Percentiles rank a stretch among this genome's conserved stretches.
These are phyloP conservation scores for Brachycybe producta DNA, from an alignment of 2,888 invertebrate genomes.

Conservation along the genomic window DNA sequence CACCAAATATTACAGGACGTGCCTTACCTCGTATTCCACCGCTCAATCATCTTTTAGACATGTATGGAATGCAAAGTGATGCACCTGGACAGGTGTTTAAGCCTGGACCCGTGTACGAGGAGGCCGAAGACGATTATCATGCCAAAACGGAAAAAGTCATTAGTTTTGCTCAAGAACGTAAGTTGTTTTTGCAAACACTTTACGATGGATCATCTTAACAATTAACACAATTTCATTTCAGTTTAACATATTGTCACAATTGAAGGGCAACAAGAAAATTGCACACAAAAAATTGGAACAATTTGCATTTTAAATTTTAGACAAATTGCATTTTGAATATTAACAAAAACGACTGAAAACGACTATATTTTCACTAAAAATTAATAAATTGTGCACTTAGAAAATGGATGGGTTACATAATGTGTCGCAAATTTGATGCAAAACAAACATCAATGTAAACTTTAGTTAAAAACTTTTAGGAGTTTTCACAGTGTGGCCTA, in stretches of 20 bases:
- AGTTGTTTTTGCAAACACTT: constrained; percentile 22
- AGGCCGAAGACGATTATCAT: constrained; percentile 52
- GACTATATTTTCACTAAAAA: no score
- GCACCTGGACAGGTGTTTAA: constrained; percentile 29
- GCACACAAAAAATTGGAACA: not conserved
- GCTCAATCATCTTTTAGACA: constrained; percentile 35
- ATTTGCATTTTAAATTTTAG: not conserved
- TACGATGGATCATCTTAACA: no score
- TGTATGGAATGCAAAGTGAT: constrained; percentile 40
- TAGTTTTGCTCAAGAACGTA: constrained; percentile 49
- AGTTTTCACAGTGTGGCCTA: no score
- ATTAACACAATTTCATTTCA: not conserved
- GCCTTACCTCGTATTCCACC: constrained; percentile 44
- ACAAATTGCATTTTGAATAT: not conserved
- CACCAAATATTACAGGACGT: constrained; percentile 49
- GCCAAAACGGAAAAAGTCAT: constrained; percentile 53
- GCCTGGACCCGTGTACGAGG: constrained; percentile 39
- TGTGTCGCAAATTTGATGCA: no score
- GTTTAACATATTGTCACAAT: constrained; percentile 2
- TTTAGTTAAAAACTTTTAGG: no score
- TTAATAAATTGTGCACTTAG: no score
- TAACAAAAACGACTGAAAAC: no score
- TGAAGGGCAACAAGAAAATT: not conserved
- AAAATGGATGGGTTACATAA: no score
- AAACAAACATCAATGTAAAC: no score